Evolutionary conservation across 2,113 vertebrate genomes (phyloP).

Genomic region (Uria lomvia): DNA sequence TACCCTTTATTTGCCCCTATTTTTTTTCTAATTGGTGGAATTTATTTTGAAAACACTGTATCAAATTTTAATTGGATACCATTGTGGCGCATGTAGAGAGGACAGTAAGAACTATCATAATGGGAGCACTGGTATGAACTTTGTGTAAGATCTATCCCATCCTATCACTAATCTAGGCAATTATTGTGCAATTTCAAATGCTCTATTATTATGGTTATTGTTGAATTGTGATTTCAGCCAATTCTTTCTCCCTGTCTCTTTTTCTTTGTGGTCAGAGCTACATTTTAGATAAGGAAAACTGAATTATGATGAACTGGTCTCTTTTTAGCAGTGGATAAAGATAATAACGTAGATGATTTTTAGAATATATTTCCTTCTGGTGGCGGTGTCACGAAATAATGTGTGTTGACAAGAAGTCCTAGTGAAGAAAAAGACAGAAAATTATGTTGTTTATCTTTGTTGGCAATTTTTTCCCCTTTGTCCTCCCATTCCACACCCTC

Average conservation of each 20-base stretch:
- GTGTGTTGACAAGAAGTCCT: neutral
- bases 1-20: neutral
- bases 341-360: neutral
- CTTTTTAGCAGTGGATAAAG: neutral
- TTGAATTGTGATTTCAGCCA: neutral
- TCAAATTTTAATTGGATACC: neutral
- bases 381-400: neutral
- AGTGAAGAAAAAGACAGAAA: neutral
- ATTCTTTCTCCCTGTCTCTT: neutral
- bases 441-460: neutral
- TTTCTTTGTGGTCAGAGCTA: neutral
- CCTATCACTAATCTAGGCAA: neutral
- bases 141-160: neutral
- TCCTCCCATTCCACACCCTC: neutral
- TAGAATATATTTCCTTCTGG: neutral
- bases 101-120: neutral
- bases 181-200: neutral
- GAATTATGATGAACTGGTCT: neutral
- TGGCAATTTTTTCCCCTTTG: neutral
- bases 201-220: neutral
- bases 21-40: neutral
- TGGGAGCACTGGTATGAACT: neutral
- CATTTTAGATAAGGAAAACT: neutral
- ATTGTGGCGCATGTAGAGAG: neutral
- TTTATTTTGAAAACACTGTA: neutral